phyloP scores from a whole-genome alignment of 1,140 invertebrate genomes.

The Drosophila ambigua region DNA sequence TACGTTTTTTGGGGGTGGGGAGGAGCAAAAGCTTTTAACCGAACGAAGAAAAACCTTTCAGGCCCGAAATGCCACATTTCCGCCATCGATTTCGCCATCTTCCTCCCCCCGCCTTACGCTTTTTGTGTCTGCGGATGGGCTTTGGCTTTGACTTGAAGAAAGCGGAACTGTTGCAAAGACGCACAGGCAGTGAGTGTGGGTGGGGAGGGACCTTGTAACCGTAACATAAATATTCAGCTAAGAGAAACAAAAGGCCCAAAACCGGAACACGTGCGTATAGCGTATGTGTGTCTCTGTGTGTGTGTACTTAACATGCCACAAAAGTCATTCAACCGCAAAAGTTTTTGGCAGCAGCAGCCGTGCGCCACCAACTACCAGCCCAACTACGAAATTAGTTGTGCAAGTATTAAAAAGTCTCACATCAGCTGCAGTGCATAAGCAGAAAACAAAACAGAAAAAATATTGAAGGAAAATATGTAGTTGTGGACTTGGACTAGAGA shows the following conservation, averaged over 20 bases:
- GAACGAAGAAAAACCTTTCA: slow-evolving; percentile 52
- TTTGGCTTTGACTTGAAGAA: slow-evolving; percentile 18
- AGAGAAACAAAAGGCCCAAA: slow-evolving; percentile 45
- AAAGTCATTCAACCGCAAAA: slow-evolving; percentile 71
- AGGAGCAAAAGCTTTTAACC: slow-evolving; percentile 58
- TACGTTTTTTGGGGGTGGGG: neutral
- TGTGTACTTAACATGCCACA: slow-evolving; percentile 53
- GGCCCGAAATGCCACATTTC: slow-evolving; percentile 58
- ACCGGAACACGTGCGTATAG: neutral
- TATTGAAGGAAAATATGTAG: no score
- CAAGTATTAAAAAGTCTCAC: slow-evolving; percentile 40
- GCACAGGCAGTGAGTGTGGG: slow-evolving; percentile 8
- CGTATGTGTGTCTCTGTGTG: neutral
- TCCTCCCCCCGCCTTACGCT: slow-evolving; percentile 5
- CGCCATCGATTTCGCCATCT: slow-evolving; percentile 55
- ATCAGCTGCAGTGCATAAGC: slow-evolving; percentile 39
- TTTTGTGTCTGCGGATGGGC: slow-evolving; percentile 7
- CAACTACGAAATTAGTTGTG: slow-evolving; percentile 57
- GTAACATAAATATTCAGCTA: slow-evolving; percentile 70
- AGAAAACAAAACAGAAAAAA: slow-evolving; percentile 1
- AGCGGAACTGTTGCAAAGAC: slow-evolving; percentile 30
- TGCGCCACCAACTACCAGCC: no score
- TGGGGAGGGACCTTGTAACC: slow-evolving; percentile 64
- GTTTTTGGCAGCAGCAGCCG: slow-evolving; percentile 50
- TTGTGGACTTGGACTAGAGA: no score